Evolutionary conservation across 2,113 vertebrate species (phyloP).

Genomic region (Nymphicus hollandicus): DNA sequence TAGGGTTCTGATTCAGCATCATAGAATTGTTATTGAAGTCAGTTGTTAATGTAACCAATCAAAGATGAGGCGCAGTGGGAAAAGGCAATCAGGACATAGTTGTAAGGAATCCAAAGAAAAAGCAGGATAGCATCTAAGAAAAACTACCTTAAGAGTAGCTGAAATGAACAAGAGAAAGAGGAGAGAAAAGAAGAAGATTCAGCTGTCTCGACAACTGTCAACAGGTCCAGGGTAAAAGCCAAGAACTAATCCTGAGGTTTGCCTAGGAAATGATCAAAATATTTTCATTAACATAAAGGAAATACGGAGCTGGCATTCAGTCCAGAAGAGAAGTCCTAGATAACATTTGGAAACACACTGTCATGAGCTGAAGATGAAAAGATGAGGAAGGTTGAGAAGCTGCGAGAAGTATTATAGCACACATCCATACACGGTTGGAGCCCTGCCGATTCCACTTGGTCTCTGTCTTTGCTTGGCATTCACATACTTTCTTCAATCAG

Average conservation of each 20-base stretch:
- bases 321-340: background rate
- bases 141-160: background rate
- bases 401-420: background rate
- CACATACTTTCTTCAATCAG: background rate
- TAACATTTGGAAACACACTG: background rate
- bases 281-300: background rate
- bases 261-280: background rate
- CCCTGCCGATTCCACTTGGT: background rate
- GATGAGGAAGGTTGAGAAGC: background rate
- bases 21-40: background rate
- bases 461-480: background rate
- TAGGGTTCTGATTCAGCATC: background rate
- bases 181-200: background rate
- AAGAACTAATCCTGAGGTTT: background rate
- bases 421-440: accelerated
- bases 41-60: background rate
- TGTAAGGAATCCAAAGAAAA: background rate
- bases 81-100: background rate
- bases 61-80: background rate
- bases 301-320: background rate
- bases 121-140: background rate
- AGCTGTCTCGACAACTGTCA: background rate
- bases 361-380: background rate
- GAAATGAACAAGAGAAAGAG: background rate
- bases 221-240: background rate